phyloP scores from a whole-genome alignment of 2,113 vertebrate species.

The Hiodon tergisus region DNA sequence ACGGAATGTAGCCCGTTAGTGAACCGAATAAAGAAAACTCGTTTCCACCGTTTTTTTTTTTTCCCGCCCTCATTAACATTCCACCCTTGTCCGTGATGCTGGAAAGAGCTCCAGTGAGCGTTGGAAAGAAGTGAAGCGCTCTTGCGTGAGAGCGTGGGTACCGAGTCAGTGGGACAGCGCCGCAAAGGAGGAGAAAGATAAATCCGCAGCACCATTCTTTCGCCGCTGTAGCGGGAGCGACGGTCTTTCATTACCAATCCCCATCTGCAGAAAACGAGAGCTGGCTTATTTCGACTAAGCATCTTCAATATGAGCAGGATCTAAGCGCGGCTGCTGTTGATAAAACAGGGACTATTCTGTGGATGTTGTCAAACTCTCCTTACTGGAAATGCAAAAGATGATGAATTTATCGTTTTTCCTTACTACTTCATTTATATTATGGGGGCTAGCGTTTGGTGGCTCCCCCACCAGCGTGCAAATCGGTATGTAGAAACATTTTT shows the following conservation, averaged over 20 bases:
- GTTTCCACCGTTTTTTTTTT: background rate
- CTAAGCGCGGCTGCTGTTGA: slow-evolving; percentile 34
- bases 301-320: slow-evolving; percentile 55
- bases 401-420: slow-evolving; percentile 76
- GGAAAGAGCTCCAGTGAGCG: slow-evolving; percentile 38
- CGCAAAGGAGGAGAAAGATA: slow-evolving; percentile 46
- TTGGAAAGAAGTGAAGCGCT: slow-evolving; percentile 23
- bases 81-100: slow-evolving; percentile 63
- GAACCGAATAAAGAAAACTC: slow-evolving; percentile 13
- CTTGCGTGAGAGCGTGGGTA: slow-evolving; percentile 52
- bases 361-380: slow-evolving; percentile 64
- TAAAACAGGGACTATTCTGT: slow-evolving; percentile 50
- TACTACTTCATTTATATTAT: slow-evolving; percentile 59
- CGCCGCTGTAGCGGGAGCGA: slow-evolving; percentile 47
- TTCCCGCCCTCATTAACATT: slow-evolving; percentile 41
- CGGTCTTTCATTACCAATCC: slow-evolving; percentile 32
- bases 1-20: no score
- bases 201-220: slow-evolving; percentile 50
- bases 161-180: slow-evolving; percentile 54
- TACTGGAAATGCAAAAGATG: slow-evolving; percentile 74
- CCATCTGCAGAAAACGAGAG: slow-evolving; percentile 33
- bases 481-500: slow-evolving; percentile 60
- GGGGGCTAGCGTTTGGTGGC: slow-evolving; percentile 75
- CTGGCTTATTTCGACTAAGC: slow-evolving; percentile 6
- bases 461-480: slow-evolving; percentile 76